A percentile compares a stretch with the other conserved stretches of the same genome.
These are phyloP conservation scores for Caenorhabditis sp. DNA, from an alignment of 2,888 invertebrate genomes.

Conservation along the genomic window DNA sequence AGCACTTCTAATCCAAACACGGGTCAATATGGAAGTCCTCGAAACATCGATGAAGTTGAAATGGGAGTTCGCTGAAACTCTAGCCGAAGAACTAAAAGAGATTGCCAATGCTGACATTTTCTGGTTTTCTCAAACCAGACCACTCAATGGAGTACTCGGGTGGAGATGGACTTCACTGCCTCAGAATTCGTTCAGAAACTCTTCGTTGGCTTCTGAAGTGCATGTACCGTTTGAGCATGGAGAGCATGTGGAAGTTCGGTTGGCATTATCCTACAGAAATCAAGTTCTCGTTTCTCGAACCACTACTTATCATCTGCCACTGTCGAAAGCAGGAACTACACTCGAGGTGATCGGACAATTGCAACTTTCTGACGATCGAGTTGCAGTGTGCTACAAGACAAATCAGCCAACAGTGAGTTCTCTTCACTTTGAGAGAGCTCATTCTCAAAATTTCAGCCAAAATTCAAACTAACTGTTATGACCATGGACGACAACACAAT, in stretches of 20 bases:
- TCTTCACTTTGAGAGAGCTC: not conserved
- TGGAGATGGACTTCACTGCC: slow-evolving; percentile 77
- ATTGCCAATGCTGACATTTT: slow-evolving; percentile 78
- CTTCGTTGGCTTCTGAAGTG: slow-evolving; percentile 62
- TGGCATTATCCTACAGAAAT: slow-evolving; percentile 76
- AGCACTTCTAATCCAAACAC: slow-evolving; percentile 39
- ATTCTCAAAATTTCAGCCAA: slow-evolving; percentile 45
- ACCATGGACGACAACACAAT: slow-evolving; percentile 65
- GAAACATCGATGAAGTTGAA: slow-evolving; percentile 73
- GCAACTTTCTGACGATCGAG: slow-evolving; percentile 70
- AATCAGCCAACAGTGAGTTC: slow-evolving; percentile 62
- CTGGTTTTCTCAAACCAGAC: slow-evolving; percentile 76
- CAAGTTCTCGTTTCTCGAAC: slow-evolving; percentile 75
- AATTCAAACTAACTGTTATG: slow-evolving; percentile 56
- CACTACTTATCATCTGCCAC: slow-evolving; percentile 68
- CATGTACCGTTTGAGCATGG: slow-evolving; percentile 59
- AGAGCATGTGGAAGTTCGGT: slow-evolving; percentile 67
- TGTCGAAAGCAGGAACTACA: slow-evolving; percentile 53
- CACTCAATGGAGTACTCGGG: slow-evolving; percentile 68
- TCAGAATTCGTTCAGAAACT: slow-evolving; percentile 66
- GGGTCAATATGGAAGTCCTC: slow-evolving; percentile 63
- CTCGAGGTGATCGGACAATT: slow-evolving; percentile 69
- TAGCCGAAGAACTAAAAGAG: slow-evolving; percentile 71
- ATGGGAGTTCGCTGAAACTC: slow-evolving; percentile 75
- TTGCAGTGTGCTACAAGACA: slow-evolving; percentile 72